Conservation (phyloP, 2,888 invertebrate genomes). For the Lepidonotus clava region DNA sequence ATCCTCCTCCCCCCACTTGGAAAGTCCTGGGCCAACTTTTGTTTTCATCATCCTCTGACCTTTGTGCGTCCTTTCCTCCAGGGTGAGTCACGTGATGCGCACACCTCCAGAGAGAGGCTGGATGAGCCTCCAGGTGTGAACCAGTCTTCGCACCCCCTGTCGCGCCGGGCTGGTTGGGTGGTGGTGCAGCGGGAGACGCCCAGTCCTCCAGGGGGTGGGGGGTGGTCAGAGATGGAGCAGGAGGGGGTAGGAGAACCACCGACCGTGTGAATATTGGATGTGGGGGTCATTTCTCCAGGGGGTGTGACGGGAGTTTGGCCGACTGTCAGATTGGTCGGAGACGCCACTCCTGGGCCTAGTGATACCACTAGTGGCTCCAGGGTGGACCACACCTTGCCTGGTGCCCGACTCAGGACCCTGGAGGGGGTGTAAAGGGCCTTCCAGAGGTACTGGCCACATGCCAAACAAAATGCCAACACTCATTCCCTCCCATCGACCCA, state of each 20-base stretch:
- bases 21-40: conserved; percentile 25
- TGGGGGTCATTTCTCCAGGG: background rate
- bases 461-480: background rate
- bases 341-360: too few species aligned
- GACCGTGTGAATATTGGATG: conserved; percentile 35
- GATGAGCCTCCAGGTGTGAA: conserved; percentile 26
- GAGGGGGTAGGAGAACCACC: background rate
- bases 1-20: too few species aligned
- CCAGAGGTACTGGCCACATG: background rate
- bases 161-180: background rate
- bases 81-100: conserved; percentile 18
- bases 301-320: background rate
- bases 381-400: background rate
- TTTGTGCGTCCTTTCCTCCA: conserved; percentile 14
- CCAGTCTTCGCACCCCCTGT: background rate
- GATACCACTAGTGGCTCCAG: too few species aligned
- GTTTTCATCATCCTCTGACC: conserved; percentile 23
- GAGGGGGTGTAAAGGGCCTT: conserved; percentile 10
- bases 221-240: background rate
- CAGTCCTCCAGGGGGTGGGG: background rate
- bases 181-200: background rate
- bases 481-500: background rate
- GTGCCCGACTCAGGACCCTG: background rate
- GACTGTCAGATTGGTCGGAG: conserved; percentile 10
- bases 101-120: conserved; percentile 5